A percentile compares a stretch with the other conserved stretches of the same genome.
These are phyloP conservation scores for Apolygus lucorum DNA, from an alignment of 1,140 invertebrate species.

Conservation along the genomic window DNA sequence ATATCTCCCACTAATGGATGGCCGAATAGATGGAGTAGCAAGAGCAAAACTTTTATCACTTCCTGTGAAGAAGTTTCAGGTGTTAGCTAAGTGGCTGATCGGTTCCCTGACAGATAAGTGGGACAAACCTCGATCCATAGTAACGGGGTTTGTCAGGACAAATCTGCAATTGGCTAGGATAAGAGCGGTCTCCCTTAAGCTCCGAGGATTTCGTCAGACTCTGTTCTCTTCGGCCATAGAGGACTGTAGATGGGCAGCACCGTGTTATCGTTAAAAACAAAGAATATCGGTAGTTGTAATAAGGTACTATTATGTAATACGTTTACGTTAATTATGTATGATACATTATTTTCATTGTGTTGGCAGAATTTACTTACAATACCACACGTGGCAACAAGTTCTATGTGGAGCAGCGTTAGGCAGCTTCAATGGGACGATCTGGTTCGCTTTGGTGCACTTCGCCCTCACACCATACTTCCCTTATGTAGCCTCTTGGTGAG, in stretches of 20 bases:
- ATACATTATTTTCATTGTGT: constrained; percentile 26
- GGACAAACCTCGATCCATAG: too few species aligned
- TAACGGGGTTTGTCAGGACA: too few species aligned
- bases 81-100: too few species aligned
- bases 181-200: not conserved
- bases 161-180: too few species aligned
- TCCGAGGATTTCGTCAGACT: not conserved
- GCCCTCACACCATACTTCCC: constrained; percentile 79
- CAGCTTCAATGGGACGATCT: constrained; percentile 54
- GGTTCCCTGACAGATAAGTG: too few species aligned
- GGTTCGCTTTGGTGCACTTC: constrained; percentile 71
- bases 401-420: constrained; percentile 65
- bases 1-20: too few species aligned
- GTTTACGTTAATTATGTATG: constrained; percentile 22
- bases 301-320: constrained; percentile 2
- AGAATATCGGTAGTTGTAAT: not conserved
- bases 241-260: too few species aligned
- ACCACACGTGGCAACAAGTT: constrained; percentile 78
- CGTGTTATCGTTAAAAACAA: too few species aligned
- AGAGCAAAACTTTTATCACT: too few species aligned
- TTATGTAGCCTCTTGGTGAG: constrained; percentile 74
- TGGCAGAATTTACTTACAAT: constrained; percentile 70
- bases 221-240: too few species aligned
- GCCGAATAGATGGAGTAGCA: too few species aligned
- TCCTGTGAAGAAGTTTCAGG: too few species aligned